phyloP scores from a whole-genome alignment of 2,888 invertebrate species.

The Helicoverpa assulta region DNA sequence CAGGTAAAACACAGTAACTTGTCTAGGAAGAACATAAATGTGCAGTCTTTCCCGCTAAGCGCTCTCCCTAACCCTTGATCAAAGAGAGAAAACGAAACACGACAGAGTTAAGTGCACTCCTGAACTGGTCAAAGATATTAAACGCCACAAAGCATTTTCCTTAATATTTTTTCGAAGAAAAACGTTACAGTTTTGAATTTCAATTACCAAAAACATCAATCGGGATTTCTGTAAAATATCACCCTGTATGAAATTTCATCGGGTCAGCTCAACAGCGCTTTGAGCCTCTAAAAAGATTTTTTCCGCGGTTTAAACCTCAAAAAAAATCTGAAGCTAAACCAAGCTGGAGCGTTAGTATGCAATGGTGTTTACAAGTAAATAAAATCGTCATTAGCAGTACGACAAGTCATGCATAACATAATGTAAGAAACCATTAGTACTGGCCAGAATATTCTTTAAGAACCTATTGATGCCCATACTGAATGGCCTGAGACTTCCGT shows the following conservation, averaged over 20 bases:
- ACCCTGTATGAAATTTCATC: slow-evolving; percentile 13
- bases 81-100: slow-evolving; percentile 2
- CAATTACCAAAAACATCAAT: neutral
- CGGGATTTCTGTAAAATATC: slow-evolving; percentile 2
- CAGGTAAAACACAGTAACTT: slow-evolving; percentile 1
- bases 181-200: neutral
- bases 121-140: neutral
- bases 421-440: slow-evolving; percentile 57
- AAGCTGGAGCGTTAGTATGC: neutral
- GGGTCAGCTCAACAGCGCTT: slow-evolving; percentile 2
- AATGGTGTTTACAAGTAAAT: slow-evolving; percentile 32
- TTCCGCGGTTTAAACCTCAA: neutral
- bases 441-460: slow-evolving; percentile 59
- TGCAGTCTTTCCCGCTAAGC: slow-evolving; percentile 20
- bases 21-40: neutral
- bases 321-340: neutral
- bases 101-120: slow-evolving; percentile 4
- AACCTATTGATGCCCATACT: slow-evolving; percentile 65
- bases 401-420: slow-evolving; percentile 45
- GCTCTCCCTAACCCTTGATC: slow-evolving; percentile 21
- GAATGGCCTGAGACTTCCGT: slow-evolving; percentile 67
- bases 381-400: slow-evolving; percentile 38
- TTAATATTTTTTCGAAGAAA: slow-evolving; percentile 11
- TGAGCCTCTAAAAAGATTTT: neutral
- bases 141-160: neutral